These are phyloP conservation scores for Dreissena polymorpha DNA, from an alignment of 1,140 invertebrate species.

Conservation along the genomic window DNA sequence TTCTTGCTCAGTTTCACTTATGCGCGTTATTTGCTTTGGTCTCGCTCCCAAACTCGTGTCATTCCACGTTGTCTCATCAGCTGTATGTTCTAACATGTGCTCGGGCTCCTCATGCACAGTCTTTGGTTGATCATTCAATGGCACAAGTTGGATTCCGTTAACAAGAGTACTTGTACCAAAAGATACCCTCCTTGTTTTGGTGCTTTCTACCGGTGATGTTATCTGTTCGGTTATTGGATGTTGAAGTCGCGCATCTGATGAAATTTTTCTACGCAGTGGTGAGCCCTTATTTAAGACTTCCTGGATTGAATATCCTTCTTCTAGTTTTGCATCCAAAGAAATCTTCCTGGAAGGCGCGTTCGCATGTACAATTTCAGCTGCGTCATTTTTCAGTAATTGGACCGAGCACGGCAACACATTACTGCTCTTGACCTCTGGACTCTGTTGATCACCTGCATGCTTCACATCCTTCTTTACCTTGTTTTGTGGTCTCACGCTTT, in stretches of 20 bases:
- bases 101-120: conserved; percentile 7
- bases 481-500: too few species aligned
- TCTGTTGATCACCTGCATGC: neutral
- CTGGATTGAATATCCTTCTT: neutral
- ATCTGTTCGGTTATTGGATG: neutral
- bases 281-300: neutral
- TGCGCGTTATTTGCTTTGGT: neutral
- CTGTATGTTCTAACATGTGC: neutral
- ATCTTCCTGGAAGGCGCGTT: conserved; percentile 25
- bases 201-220: neutral
- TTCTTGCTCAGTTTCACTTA: neutral
- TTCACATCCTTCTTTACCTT: neutral
- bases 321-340: conserved; percentile 22
- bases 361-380: conserved; percentile 2
- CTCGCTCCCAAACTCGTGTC: neutral
- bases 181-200: conserved; percentile 37
- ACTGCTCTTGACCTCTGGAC: conserved; percentile 2
- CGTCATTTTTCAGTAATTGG: conserved; percentile 28
- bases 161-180: conserved; percentile 39
- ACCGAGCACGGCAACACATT: conserved; percentile 24
- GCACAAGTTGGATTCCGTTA: conserved; percentile 20
- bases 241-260: conserved; percentile 37
- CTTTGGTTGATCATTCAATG: conserved; percentile 27
- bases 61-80: neutral
- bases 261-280: conserved; percentile 29